A percentile compares a stretch with the other conserved stretches of the same genome.
Evolutionary conservation across 2,113 vertebrate species (phyloP).

Genomic region (Prolemur simus): DNA sequence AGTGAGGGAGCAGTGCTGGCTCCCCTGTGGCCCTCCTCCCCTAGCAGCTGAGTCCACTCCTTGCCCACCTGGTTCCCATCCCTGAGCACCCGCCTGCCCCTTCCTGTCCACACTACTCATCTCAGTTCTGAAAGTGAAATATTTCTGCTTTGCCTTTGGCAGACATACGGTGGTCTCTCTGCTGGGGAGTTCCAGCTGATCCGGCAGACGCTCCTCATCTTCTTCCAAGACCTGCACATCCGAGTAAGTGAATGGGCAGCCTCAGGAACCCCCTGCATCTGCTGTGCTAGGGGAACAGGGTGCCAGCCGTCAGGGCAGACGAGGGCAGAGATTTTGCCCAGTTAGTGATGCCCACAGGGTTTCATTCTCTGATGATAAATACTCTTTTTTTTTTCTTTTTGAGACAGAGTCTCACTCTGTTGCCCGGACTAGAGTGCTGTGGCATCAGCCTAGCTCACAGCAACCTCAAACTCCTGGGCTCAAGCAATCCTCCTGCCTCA

Average conservation of each 20-base stretch:
- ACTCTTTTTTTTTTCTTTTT: too few relatives aligned
- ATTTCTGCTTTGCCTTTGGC: conserved; percentile 39
- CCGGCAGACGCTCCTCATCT: conserved; percentile 95
- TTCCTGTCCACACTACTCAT: not conserved
- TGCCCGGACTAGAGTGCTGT: too few relatives aligned
- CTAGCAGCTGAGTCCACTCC: not conserved
- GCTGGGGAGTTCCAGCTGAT: conserved; percentile 96
- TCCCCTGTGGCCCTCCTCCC: not conserved
- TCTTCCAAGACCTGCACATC: conserved; percentile 99
- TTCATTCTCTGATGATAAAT: not conserved
- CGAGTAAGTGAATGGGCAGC: conserved; percentile 86
- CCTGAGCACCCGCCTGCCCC: not conserved
- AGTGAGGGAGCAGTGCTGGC: not conserved
- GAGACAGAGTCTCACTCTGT: too few relatives aligned
- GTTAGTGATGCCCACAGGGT: not conserved
- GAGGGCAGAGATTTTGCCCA: not conserved
- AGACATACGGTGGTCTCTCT: conserved; percentile 89
- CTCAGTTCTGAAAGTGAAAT: not conserved
- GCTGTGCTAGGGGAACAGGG: not conserved
- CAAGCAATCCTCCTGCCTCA: too few relatives aligned
- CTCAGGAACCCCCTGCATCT: rapidly evolving
- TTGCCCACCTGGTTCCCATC: not conserved
- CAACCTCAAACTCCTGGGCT: too few relatives aligned
- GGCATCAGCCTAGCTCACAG: too few relatives aligned
- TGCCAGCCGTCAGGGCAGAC: not conserved